phyloP scores from a whole-genome alignment of 2,113 vertebrate species.

The Cynoglossus semilaevis region DNA sequence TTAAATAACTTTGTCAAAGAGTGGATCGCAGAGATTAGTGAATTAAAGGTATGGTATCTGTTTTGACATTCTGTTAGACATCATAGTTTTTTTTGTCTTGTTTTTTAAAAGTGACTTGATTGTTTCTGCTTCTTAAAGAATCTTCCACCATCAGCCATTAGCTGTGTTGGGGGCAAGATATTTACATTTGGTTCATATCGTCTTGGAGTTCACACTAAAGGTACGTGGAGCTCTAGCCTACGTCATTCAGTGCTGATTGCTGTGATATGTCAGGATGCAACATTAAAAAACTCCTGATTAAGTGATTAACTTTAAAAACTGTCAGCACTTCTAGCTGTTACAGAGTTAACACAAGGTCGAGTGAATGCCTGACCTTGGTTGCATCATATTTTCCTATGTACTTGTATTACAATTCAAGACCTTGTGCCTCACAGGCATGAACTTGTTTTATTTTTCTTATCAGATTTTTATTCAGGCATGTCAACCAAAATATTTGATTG shows the following conservation, averaged over 20 bases:
- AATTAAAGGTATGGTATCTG: conserved; percentile 86
- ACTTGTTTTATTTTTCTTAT: not conserved
- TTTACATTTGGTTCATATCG: conserved; percentile 96
- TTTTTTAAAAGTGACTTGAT: not conserved
- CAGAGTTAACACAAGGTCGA: too few species aligned
- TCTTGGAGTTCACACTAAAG: conserved; percentile 98
- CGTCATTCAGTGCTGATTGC: not conserved
- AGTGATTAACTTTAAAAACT: too few species aligned
- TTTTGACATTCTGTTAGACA: not conserved
- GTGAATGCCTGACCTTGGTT: too few species aligned
- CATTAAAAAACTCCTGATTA: too few species aligned
- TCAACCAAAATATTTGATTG: not conserved
- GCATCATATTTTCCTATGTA: too few species aligned
- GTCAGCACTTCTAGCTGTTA: not conserved
- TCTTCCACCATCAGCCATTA: conserved; percentile 83
- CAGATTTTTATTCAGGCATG: not conserved
- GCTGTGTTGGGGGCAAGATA: conserved; percentile 89
- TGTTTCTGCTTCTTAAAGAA: conserved; percentile 72
- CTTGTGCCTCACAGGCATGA: too few species aligned
- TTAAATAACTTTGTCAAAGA: conserved; percentile 93
- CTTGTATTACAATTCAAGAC: too few species aligned
- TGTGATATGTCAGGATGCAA: not conserved
- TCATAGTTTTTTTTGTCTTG: too few species aligned
- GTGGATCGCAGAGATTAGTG: conserved; percentile 92
- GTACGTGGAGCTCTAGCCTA: conserved; percentile 64